Conservation (phyloP, 2,888 invertebrate genomes). For the Drosophila prolongata region DNA sequence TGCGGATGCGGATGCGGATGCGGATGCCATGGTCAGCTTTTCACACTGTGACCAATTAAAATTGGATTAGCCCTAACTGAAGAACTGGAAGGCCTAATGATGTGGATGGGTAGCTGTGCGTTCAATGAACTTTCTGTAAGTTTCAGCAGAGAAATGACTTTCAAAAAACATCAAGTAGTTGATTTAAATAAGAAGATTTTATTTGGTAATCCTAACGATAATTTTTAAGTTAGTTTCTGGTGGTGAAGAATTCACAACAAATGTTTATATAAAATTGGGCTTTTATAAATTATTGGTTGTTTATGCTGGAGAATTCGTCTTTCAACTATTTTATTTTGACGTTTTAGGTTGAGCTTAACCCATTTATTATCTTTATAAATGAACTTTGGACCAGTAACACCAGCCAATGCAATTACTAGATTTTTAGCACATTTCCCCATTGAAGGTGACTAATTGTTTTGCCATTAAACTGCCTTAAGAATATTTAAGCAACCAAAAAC, state of each 20-base stretch:
- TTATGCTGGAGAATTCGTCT: no score
- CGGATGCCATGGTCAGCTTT: slow-evolving; percentile 12
- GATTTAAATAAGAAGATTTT: no score
- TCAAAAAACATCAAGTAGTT: neutral
- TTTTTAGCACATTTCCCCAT: slow-evolving; percentile 5
- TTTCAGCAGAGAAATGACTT: no score
- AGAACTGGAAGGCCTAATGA: slow-evolving; percentile 1
- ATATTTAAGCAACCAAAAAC: slow-evolving; percentile 3
- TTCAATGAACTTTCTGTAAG: slow-evolving; percentile 7
- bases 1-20: slow-evolving; percentile 4
- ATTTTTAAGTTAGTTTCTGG: no score
- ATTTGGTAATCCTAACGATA: no score
- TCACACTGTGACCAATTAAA: slow-evolving; percentile 34
- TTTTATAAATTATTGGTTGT: no score
- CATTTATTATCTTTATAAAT: no score
- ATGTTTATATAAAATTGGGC: no score
- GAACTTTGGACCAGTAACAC: no score
- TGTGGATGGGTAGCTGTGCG: slow-evolving; percentile 1
- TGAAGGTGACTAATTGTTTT: slow-evolving; percentile 21
- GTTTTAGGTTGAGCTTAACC: no score
- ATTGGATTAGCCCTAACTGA: slow-evolving; percentile 22
- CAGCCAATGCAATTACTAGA: neutral
- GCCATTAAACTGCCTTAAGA: slow-evolving; percentile 5
- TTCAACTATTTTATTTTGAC: no score
- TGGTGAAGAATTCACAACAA: no score